Conservation (phyloP, 2,113 vertebrate genomes). For the Geococcyx californianus region DNA sequence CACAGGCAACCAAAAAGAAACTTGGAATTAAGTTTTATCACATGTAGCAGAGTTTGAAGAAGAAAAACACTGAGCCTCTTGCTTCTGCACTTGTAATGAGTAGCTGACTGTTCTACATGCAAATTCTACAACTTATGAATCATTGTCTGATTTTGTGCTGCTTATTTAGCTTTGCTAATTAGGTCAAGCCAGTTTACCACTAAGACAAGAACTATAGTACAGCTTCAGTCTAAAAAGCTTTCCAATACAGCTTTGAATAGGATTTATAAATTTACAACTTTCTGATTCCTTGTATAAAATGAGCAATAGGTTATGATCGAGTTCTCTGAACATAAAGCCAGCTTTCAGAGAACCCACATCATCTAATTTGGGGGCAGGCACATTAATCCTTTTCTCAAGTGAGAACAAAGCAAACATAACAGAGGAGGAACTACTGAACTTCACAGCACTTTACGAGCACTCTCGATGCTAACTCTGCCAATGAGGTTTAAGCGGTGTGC, state of each 20-base stretch:
- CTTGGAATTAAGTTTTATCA: conserved; percentile 59
- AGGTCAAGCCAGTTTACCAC: conserved; percentile 54
- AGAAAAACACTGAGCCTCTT: not conserved
- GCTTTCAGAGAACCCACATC: conserved; percentile 1
- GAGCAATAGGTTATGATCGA: not conserved
- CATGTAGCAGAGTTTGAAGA: conserved; percentile 55
- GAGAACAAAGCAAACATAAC: conserved; percentile 32
- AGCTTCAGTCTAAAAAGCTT: conserved; percentile 41
- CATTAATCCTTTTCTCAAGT: conserved; percentile 25
- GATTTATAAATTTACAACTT: not conserved
- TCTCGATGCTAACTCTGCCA: conserved; percentile 34
- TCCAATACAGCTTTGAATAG: not conserved
- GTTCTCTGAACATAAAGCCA: not conserved
- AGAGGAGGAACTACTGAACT: conserved; percentile 46
- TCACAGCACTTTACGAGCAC: not conserved
- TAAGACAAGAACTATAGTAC: conserved; percentile 37
- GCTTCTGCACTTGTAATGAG: conserved; percentile 60
- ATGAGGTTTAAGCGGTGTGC: conserved; percentile 7
- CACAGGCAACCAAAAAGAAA: conserved; percentile 35
- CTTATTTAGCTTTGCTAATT: conserved; percentile 63
- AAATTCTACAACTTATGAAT: conserved; percentile 68
- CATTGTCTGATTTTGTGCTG: conserved; percentile 50
- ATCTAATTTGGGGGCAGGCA: not conserved
- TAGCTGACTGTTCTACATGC: conserved; percentile 52
- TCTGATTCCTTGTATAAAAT: not conserved